Evolutionary conservation across 2,797 vertebrate genomes (phyloP).

Genomic region (Rhinoraja longicauda): DNA sequence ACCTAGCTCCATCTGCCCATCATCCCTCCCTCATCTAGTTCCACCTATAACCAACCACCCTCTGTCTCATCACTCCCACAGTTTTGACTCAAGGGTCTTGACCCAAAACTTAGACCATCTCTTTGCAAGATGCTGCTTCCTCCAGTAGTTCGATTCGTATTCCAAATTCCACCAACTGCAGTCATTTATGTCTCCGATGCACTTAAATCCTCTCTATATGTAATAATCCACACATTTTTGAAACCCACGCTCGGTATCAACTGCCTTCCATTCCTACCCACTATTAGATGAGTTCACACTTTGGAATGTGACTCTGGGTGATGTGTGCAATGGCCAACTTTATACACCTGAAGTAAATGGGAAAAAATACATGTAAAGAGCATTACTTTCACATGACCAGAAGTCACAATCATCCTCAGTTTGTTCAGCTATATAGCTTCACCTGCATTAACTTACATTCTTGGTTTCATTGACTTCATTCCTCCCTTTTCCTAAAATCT

Average conservation of each 20-base stretch:
- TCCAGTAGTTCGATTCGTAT: too few relatives aligned
- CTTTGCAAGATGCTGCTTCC: too few relatives aligned
- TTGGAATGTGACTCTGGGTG: neutral
- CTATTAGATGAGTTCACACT: neutral
- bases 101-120: too few relatives aligned
- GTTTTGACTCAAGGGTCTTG: too few relatives aligned
- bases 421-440: too few relatives aligned
- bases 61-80: too few relatives aligned
- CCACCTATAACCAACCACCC: too few relatives aligned
- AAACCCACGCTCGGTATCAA: neutral
- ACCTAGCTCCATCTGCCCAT: too few relatives aligned
- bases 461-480: constrained; percentile 91
- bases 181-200: too few relatives aligned
- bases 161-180: too few relatives aligned
- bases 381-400: too few relatives aligned
- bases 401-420: neutral
- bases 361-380: neutral
- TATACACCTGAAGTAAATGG: neutral
- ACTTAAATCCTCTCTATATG: neutral
- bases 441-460: constrained; percentile 65
- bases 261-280: neutral
- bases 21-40: too few relatives aligned
- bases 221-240: neutral
- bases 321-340: neutral
- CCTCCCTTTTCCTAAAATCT: constrained; percentile 72